phyloP scores from a whole-genome alignment of 2,888 invertebrate species.

The Hesperia comma region DNA sequence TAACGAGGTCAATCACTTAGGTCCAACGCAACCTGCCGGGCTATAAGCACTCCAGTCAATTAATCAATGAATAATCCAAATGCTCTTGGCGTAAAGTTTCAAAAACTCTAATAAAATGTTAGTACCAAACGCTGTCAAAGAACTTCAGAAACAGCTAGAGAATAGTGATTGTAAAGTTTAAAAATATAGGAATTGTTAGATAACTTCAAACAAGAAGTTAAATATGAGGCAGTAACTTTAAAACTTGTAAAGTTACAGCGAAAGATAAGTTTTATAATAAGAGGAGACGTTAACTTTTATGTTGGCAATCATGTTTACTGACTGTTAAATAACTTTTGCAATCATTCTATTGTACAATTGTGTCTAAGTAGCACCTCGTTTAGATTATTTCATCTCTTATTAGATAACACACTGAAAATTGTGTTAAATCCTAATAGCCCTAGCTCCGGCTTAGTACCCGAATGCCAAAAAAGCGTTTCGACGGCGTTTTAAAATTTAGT shows the following conservation, averaged over 20 bases:
- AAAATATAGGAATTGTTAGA: conserved; percentile 34
- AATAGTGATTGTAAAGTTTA: conserved; percentile 25
- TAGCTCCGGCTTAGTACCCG: too few relatives aligned
- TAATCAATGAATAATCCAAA: not conserved
- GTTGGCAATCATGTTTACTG: conserved; percentile 17
- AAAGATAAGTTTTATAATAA: conserved; percentile 23
- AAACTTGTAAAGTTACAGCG: conserved; percentile 24
- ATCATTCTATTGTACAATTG: conserved; percentile 7
- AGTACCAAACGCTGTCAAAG: conserved; percentile 25
- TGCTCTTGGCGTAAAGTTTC: conserved; percentile 3
- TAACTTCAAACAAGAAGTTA: conserved; percentile 33
- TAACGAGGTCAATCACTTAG: too few relatives aligned
- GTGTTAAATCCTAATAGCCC: too few relatives aligned
- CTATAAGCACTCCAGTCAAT: not conserved
- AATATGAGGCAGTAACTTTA: conserved; percentile 30
- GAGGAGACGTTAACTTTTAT: conserved; percentile 17
- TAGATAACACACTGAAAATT: too few relatives aligned
- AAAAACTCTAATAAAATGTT: conserved; percentile 6
- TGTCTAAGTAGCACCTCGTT: not conserved
- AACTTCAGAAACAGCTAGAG: conserved; percentile 19
- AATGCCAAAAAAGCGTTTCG: too few relatives aligned
- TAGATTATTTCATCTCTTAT: too few relatives aligned
- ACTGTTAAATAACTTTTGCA: conserved; percentile 11
- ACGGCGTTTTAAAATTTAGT: too few relatives aligned
- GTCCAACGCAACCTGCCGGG: too few relatives aligned